These are phyloP conservation scores for Halictus rubicundus DNA, from an alignment of 1,140 invertebrate species.

Conservation along the genomic window DNA sequence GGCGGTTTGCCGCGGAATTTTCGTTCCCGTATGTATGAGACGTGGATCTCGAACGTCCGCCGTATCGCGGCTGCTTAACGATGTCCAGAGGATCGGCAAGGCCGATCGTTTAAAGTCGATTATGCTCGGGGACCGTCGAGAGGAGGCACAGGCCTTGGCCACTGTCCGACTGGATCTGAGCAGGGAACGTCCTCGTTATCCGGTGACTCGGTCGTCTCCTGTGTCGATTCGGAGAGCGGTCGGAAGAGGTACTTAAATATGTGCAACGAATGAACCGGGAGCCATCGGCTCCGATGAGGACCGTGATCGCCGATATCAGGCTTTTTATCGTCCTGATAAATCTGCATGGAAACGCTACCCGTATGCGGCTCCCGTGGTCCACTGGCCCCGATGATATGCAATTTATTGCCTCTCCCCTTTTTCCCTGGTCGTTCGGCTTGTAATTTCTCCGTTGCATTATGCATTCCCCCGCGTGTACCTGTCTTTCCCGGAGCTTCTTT, in stretches of 20 bases:
- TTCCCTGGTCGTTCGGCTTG: conserved; percentile 6
- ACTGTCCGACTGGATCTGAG: conserved; percentile 45
- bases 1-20: conserved; percentile 35
- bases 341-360: conserved; percentile 42
- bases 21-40: conserved; percentile 29
- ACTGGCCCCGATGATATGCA: conserved; percentile 36
- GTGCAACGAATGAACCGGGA: conserved; percentile 39
- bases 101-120: conserved; percentile 67
- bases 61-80: conserved; percentile 54
- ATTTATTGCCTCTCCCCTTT: conserved; percentile 35
- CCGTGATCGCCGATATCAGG: conserved; percentile 42
- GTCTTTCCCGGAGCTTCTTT: conserved; percentile 29
- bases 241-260: conserved; percentile 55
- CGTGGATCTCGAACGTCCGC: conserved; percentile 30
- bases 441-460: conserved; percentile 44
- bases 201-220: conserved; percentile 27
- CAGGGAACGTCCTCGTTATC: conserved; percentile 62
- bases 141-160: conserved; percentile 35
- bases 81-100: conserved; percentile 57
- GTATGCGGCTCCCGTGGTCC: not conserved
- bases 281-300: conserved; percentile 33
- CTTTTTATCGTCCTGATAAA: conserved; percentile 51
- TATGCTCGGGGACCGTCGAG: conserved; percentile 50
- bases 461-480: not conserved
- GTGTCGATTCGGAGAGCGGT: conserved; percentile 42